Percentiles rank a stretch among this genome's conserved stretches.
These are phyloP conservation scores for Triplophysa dalaica DNA, from an alignment of 2,113 vertebrate genomes.

Conservation along the genomic window DNA sequence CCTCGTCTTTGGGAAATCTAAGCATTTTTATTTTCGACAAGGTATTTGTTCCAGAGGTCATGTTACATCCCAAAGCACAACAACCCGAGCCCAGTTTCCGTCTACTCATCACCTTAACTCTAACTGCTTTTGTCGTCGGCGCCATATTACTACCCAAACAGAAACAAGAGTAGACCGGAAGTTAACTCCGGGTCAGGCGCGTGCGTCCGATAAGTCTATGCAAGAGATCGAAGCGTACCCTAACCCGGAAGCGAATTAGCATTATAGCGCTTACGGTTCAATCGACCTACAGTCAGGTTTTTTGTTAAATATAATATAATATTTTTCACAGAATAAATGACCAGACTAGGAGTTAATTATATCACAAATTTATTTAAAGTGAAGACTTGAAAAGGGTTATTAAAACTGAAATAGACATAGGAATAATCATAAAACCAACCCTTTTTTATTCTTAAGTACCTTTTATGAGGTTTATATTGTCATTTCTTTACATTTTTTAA, in stretches of 20 bases:
- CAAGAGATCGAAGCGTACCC: too few relatives aligned
- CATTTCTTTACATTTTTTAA: slow-evolving; percentile 58
- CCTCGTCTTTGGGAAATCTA: background rate
- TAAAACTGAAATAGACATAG: slow-evolving; percentile 59
- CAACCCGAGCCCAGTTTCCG: too few relatives aligned
- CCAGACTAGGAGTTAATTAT: slow-evolving; percentile 5
- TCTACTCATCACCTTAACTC: too few relatives aligned
- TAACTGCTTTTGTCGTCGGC: too few relatives aligned
- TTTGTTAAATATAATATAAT: background rate
- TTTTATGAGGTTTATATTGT: slow-evolving; percentile 51
- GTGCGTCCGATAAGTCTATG: too few relatives aligned
- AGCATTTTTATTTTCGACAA: background rate
- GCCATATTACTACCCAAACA: too few relatives aligned
- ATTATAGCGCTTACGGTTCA: too few relatives aligned
- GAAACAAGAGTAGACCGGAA: too few relatives aligned
- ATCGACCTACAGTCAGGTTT: too few relatives aligned
- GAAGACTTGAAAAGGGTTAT: slow-evolving; percentile 67
- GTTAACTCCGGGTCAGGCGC: too few relatives aligned
- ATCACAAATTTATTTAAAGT: slow-evolving; percentile 78
- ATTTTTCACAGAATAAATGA: background rate
- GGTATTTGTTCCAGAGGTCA: background rate
- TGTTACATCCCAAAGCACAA: background rate
- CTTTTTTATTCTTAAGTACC: slow-evolving; percentile 68
- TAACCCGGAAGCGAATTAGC: too few relatives aligned
- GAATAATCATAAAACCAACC: slow-evolving; percentile 58